Base-by-base conservation (phyloP, 2,888 invertebrate species). In the Prosapia bicincta region DNA sequence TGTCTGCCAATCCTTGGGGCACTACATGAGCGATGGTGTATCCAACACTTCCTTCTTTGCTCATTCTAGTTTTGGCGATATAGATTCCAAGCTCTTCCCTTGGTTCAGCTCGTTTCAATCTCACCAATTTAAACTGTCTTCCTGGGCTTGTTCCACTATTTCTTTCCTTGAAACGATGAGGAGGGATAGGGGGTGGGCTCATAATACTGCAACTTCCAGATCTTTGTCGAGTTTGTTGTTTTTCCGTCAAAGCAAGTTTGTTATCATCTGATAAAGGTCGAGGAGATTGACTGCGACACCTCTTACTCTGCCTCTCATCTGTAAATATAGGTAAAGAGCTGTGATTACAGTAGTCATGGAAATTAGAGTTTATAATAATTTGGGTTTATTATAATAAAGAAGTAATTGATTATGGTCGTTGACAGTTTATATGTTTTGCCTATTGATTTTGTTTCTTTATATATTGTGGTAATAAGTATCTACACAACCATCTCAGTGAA, bases 1-100 rank as follows among this genome's bases (percentile, higher is more conserved):
- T 90, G 83, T 91, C 89, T 24, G 92, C 91, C 78, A 92, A 84
- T 79, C 92, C 91, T 74, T 89, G 90, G 3, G 91, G 90, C 25
- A 92, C 90, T 3, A 93, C 89, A 82, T 91, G 90, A 26, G 92
- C 92, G 2, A 93, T 90, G 77, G 91, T 85, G 83, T 92, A 92
- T 20, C 90, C 90, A n/a, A 87, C 83, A 76, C 87, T 88, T n/a
- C 87, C 88, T 83, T 89, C 88, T 74, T 89, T 89, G 1, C 88
- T 86, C 20, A 89, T 85, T 78, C 89, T 89, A 38, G 89, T 89
- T 84, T 90, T 91, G 3, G 91, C 90, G 77, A 93, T 91, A 81
- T 90, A 90, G 83, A 93, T 92, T 6, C 92, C 92, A 67, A 93
- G 84, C 83, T 91, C 91, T 82, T 92, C 90, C 38, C 87, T 85